These are phyloP conservation scores for Pristionchus pacificus DNA, from an alignment of 1,140 invertebrate species.

Conservation along the genomic window DNA sequence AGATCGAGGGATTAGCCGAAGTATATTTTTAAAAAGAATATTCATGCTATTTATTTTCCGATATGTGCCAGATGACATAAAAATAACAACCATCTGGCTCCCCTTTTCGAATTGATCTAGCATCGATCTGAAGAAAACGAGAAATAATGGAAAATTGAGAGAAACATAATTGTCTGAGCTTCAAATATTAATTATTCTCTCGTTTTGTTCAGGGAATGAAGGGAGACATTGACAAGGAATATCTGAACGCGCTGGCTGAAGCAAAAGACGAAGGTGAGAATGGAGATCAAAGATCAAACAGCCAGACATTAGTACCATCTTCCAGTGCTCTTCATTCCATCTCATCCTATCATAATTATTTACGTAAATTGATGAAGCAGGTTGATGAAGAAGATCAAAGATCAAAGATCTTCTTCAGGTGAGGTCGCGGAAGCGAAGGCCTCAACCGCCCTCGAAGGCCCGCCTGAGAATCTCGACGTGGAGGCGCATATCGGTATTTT, in stretches of 20 bases:
- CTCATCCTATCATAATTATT: no score
- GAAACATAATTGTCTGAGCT: no score
- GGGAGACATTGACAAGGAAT: conserved; percentile 30
- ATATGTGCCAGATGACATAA: not conserved
- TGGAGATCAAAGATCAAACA: not conserved
- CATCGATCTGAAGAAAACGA: not conserved
- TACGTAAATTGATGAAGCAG: no score
- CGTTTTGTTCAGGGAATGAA: conserved; percentile 25
- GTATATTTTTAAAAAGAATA: conserved; percentile 6
- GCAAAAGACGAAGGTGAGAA: conserved; percentile 27
- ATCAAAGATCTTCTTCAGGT: not conserved
- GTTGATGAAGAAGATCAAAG: no score
- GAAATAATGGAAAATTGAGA: not conserved
- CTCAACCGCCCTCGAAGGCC: not conserved
- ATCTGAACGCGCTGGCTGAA: conserved; percentile 23
- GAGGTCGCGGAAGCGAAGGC: not conserved
- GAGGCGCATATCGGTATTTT: not conserved
- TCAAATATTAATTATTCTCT: not conserved
- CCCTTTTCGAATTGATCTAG: not conserved
- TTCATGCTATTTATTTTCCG: not conserved
- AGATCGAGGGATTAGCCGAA: conserved; percentile 27
- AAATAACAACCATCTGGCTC: not conserved
- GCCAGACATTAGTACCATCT: no score
- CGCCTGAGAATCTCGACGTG: not conserved
- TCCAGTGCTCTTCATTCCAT: no score